Evolutionary conservation across 2,888 invertebrate genomes (phyloP), one percentile per base, ranked within the genome.

Genomic region (Drosophila ustulata): DNA sequence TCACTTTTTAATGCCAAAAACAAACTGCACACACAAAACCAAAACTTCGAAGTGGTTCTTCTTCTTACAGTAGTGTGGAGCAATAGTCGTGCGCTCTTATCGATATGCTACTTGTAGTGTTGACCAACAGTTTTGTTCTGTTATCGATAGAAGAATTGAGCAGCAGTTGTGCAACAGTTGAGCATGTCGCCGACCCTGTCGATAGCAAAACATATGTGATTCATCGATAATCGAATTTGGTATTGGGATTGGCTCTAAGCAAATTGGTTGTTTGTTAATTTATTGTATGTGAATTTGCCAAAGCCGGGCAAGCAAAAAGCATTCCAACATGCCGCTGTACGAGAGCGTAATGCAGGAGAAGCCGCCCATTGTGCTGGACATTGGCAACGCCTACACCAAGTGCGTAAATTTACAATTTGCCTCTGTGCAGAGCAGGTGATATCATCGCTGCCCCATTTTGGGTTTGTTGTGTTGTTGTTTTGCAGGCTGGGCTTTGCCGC

Each of bases 351-450:
- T 96, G 84, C 96, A 96, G 82, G 98, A 98, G 86, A 98, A 98
- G 91, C 96, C 97, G 89, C 96, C 96, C 11, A 96, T 98, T 1
- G 96, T 98, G 13, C 92, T 98, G 71, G 98, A 99, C 91, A 95
- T 99, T 71, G 98, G 98, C 51, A 94, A 95, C 45, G 97, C 97
- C 23, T 98, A 97, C 89, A 98, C 98, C 1, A 98, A 98, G 98
- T 98, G 93, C 93, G 94, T 91, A 2, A 11, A 55, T 47, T 37
- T 49, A 25, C 25, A 30, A 7, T 30, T 30, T 5, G 6, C 32
- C 32, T 28, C 9, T 9, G 32, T 41, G 37, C 18, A 56, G 32
- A 46, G 30, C 7, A 7, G 59, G 49, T 83, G 83, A 83, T 86
- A 80, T 83, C 83, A 83, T 83, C 83, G 32, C 7, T 25, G 18